Conservation (phyloP, 2,113 vertebrate species). For the Channa argus region DNA sequence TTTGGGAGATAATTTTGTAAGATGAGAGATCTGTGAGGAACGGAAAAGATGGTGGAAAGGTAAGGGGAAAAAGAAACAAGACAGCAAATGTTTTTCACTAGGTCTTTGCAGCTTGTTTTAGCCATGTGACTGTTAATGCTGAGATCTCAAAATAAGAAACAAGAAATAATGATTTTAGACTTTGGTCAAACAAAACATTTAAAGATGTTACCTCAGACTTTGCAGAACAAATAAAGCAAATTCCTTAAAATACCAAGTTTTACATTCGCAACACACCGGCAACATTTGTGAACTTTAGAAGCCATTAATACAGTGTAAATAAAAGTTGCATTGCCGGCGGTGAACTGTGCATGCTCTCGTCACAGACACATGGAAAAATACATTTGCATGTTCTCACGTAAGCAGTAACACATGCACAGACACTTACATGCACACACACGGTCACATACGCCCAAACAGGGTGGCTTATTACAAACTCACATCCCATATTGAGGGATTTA, state of each 20-base stretch:
- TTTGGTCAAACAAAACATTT: too few relatives aligned
- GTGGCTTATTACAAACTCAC: slow-evolving; percentile 56
- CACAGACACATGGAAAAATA: slow-evolving; percentile 23
- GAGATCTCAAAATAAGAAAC: neutral
- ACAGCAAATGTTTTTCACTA: neutral
- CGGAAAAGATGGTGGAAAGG: slow-evolving; percentile 23
- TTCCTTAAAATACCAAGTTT: neutral
- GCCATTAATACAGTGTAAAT: slow-evolving; percentile 3
- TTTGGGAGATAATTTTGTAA: slow-evolving; percentile 49
- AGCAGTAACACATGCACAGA: slow-evolving; percentile 49
- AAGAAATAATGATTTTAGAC: too few relatives aligned
- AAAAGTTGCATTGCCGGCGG: slow-evolving; percentile 6
- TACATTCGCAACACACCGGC: neutral
- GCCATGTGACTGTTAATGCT: neutral
- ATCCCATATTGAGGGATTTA: slow-evolving; percentile 64
- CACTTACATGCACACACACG: slow-evolving; percentile 36
- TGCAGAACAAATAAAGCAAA: too few relatives aligned
- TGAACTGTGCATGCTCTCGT: slow-evolving; percentile 5
- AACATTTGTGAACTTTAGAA: neutral
- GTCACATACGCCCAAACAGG: slow-evolving; percentile 49
- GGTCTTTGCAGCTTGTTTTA: neutral
- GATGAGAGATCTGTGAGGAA: slow-evolving; percentile 39
- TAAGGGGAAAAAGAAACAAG: slow-evolving; percentile 14
- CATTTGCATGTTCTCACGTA: slow-evolving; percentile 37
- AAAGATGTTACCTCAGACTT: too few relatives aligned